Evolutionary conservation across 2,797 vertebrate species (phyloP), one percentile per base, ranked within the genome.

Genomic region (Anguilla anguilla): DNA sequence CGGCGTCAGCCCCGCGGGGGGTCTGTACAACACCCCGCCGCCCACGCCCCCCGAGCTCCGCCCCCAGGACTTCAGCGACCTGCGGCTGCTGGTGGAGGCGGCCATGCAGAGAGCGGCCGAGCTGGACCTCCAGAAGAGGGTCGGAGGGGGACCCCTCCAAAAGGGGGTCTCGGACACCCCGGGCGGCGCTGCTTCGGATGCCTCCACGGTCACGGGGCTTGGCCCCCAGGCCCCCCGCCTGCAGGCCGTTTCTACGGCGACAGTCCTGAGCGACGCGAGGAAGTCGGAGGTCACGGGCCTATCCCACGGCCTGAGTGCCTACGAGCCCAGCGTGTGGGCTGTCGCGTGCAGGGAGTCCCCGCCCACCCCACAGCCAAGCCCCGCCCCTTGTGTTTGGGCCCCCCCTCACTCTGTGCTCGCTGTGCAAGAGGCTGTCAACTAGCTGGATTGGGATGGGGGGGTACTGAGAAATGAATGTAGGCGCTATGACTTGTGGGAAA

Each of bases 21-120:
- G 97, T 92, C 96, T 98, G 86, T 98, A 98, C 92, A 98, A 98
- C 94, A 98, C 97, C 0, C 98, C 97, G 0, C 98, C 98, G 0
- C 97, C 97, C 0, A 98, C 97, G 0, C 97, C 97, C 0, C 97
- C 98, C 0, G 97, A 99, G 92, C 96, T 97, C 85, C 96, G 96
- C 6, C 91, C 92, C 0, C 97, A 98, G 0, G 98, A 99, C 93
- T 99, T 99, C 95, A 98, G 98, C 61, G 96, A 98, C 92, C 94
- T 99, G 92, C 96, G 96, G 93, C 93, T 99, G 86, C 95, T 99
- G 87, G 97, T 98, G 67, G 98, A 99, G 3, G 97, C 97, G 6
- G 98, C 98, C 0, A 91, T 98, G 85, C 97, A 97, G 94, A 95
- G 97, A 90, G 98, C 98, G 0, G 97, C 97, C 0, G 98, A 99